phyloP scores from a whole-genome alignment of 2,888 invertebrate genomes.

The Miltochrista miniata region DNA sequence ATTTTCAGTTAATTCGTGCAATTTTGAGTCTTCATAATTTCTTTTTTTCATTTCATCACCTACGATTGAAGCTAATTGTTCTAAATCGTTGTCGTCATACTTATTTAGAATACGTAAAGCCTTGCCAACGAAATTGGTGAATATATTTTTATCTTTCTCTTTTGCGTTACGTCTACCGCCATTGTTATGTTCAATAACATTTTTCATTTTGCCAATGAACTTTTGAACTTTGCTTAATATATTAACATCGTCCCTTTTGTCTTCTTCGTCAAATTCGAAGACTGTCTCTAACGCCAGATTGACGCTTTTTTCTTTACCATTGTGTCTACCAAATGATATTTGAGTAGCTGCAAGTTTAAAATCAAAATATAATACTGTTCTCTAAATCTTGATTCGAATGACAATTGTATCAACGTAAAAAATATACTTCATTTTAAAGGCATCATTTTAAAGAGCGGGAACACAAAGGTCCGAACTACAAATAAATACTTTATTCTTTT shows the following conservation, averaged over 20 bases:
- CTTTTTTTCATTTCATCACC: constrained; percentile 48
- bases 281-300: constrained; percentile 61
- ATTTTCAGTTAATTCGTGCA: constrained; percentile 43
- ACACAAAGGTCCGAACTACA: no score
- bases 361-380: no score
- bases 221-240: constrained; percentile 44
- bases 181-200: constrained; percentile 17
- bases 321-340: neutral
- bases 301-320: constrained; percentile 34
- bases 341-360: neutral
- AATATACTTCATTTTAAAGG: no score
- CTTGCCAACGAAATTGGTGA: constrained; percentile 53
- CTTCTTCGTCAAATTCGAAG: constrained; percentile 49
- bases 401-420: no score
- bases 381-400: no score
- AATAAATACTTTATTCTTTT: no score
- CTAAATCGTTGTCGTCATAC: constrained; percentile 48
- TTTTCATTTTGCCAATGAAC: constrained; percentile 45
- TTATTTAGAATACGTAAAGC: constrained; percentile 32
- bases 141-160: constrained; percentile 11
- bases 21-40: constrained; percentile 45
- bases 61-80: constrained; percentile 37
- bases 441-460: neutral
- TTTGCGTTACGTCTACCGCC: constrained; percentile 6
- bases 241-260: constrained; percentile 37